Evolutionary conservation across 2,888 invertebrate genomes (phyloP), one percentile per base, ranked within the genome.

Genomic region (Drosophila ezoana): DNA sequence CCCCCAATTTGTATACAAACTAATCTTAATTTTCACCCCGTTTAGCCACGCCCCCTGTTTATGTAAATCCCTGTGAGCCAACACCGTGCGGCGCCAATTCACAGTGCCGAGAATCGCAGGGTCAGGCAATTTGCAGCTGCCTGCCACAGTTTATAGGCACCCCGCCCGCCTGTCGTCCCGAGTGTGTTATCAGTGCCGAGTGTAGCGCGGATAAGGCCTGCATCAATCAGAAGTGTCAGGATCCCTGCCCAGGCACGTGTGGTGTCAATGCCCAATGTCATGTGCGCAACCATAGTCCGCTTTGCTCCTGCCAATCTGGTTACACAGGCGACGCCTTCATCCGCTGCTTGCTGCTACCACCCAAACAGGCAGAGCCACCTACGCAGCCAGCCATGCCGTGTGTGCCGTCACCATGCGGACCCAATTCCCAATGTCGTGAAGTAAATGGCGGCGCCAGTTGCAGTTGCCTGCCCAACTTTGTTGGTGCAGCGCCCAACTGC

Each of bases 11-110:
- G 11, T 53, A 11, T 45, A 37, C 45, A 48, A 56, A n/a, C 49
- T 73, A 73, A 66, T 49, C 5, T 23, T 14, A 23, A 59, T 23
- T 44, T 10, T 52, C 43, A 43, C 45, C 32, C 20, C 13, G 51
- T 57, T 35, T 56, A 90, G 89, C 88, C n/a, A 68, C 73, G 28
- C 79, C 88, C 23, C 81, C 90, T 14, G 79, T 84, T 8, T 90
- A 90, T 61, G 89, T 90, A 8, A 93, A 94, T 79, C 95, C 95
- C 11, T 95, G 95, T 81, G 92, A 94, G 51, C 97, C 97, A 53
- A 95, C 96, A 35, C 96, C 96, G 0, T 97, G 97, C 86, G 97
- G 96, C 16, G 94, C 96, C 14, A 96, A 97, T 90, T 95, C 96
- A 71, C 93, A 95, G 83, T 97, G 97, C 89, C 94, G 94, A 52